Evolutionary conservation across 2,113 vertebrate genomes (phyloP).

Genomic region (Thalassarche chlororhynchos): DNA sequence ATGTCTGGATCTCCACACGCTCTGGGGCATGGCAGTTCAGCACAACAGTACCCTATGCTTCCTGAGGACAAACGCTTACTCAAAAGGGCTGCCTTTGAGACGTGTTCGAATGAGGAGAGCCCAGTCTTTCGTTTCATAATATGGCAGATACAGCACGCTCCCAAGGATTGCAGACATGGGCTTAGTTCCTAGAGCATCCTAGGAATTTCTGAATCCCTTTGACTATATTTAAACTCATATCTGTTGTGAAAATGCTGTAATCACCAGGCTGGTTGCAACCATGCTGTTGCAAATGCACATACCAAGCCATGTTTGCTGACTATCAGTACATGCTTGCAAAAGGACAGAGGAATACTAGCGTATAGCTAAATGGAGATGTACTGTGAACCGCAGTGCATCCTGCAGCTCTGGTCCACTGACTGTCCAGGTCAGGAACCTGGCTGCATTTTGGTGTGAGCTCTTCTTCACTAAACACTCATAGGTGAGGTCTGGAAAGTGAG

Average conservation of each 20-base stretch:
- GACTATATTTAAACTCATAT: neutral
- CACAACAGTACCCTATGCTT: neutral
- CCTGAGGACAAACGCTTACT: neutral
- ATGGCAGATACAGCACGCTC: neutral
- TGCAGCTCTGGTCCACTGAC: neutral
- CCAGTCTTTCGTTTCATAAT: neutral
- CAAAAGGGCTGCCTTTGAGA: neutral
- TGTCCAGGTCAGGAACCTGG: neutral
- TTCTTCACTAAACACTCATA: neutral
- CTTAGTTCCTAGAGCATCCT: neutral
- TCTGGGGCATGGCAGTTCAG: neutral
- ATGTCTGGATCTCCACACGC: rapidly evolving
- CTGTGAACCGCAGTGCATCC: neutral
- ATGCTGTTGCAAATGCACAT: neutral
- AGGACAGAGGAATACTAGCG: neutral
- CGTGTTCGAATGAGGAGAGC: rapidly evolving
- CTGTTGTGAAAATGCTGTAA: neutral
- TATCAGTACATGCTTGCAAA: neutral
- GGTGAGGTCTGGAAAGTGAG: neutral
- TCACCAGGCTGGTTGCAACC: neutral
- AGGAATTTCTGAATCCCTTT: neutral
- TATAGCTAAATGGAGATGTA: no score
- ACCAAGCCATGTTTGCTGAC: neutral
- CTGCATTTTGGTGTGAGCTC: neutral
- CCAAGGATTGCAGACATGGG: neutral